Base-by-base conservation (phyloP, 2,113 vertebrate species). In the Platysternon megacephalum region DNA sequence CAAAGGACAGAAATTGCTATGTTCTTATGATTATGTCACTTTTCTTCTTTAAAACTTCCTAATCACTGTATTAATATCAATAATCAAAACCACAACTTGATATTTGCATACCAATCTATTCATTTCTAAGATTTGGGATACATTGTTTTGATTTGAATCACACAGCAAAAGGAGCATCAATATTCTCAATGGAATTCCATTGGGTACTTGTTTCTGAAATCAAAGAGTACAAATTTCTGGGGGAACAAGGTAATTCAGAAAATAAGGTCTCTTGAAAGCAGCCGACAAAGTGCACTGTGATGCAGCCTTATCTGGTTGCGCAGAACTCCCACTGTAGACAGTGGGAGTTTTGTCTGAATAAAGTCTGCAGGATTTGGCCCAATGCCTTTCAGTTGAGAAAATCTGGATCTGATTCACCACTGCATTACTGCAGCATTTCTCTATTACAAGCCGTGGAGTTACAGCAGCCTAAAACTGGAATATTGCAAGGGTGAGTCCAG, bases 221-320 rank as follows among this genome's bases (percentile, higher is more conserved):
- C 92, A 86, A 96, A 49, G 65, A 86, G 86, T 93, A 95, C 93
- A 95, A 97, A 97, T 95, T 79, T 97, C 96, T 92, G 24, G 94
- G 92, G 93, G 89, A 72, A 88, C 95, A 94, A 95, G 96, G 95
- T 96, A 97, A 96, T 92, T 97, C 65, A 94, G 85, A 91, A 97
- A 97, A 95, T 88, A 89, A 82, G 90, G 49, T 91, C 94, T 94
- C 87, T 65, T 94, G 96, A 97, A 97, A 92, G 89, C 83, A 97
- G 79, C 56, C 95, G 96, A 97, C 93, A 95, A 21, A 81, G 0
- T 90, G 91, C 84, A 74, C 89, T 85, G 84, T 0, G 1, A 55
- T 87, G 92, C 89, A 89, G 92, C 91, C 74, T 85, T 84, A 96
- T 94, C 19, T 95, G 92, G 85, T 39, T 91, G 85, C 89, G 61